phyloP scores from a whole-genome alignment of 2,888 invertebrate species.

The Microctonus hyperodae region DNA sequence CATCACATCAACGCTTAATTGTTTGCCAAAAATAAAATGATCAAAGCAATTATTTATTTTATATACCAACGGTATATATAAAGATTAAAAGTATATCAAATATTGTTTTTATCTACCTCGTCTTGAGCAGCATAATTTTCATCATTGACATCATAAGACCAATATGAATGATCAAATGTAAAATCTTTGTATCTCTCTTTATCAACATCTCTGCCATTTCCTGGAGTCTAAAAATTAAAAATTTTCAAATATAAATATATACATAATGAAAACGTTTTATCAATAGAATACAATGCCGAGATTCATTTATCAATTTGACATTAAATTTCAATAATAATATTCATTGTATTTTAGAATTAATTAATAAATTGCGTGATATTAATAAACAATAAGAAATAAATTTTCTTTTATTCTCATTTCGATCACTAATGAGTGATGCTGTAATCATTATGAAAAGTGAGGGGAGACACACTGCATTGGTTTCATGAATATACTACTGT shows the following conservation, averaged over 20 bases:
- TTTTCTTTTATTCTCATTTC: background rate
- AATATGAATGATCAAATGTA: conserved; percentile 89
- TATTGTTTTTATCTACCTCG: too few relatives aligned
- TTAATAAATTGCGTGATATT: background rate
- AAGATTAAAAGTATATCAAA: background rate
- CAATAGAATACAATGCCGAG: too few relatives aligned
- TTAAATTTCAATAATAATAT: conserved; percentile 22
- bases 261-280: background rate
- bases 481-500: background rate
- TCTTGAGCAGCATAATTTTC: conserved; percentile 82
- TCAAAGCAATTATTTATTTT: conserved; percentile 13
- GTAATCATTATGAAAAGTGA: conserved; percentile 9
- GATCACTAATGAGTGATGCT: conserved; percentile 14
- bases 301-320: too few relatives aligned
- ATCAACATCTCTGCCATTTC: conserved; percentile 67
- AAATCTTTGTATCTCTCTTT: conserved; percentile 82
- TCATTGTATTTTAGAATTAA: background rate
- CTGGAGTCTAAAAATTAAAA: conserved; percentile 60
- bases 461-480: background rate
- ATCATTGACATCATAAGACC: conserved; percentile 79
- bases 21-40: conserved; percentile 27
- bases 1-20: conserved; percentile 2
- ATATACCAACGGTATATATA: background rate
- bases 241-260: background rate
- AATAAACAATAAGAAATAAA: background rate